These are phyloP conservation scores for Hydrophis major DNA, from an alignment of 2,797 vertebrate species.

Conservation along the genomic window DNA sequence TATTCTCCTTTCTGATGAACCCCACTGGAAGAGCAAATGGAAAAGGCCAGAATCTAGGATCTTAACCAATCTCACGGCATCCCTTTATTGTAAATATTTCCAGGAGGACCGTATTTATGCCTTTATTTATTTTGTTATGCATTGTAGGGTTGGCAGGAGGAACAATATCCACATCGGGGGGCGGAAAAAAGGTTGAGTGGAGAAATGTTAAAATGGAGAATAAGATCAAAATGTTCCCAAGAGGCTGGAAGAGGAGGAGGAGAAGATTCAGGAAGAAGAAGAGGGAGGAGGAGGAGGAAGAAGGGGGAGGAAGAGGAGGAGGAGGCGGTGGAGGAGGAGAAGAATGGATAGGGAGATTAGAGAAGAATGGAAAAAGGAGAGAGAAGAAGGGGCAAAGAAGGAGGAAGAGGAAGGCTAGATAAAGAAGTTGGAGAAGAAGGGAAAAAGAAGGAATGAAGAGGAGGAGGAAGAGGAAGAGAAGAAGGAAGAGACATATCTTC, in stretches of 20 bases:
- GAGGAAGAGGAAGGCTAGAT: neutral
- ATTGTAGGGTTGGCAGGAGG: constrained; percentile 38
- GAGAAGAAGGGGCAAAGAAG: neutral
- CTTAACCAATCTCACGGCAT: constrained; percentile 24
- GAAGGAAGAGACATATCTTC: constrained; percentile 6
- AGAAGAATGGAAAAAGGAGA: no score
- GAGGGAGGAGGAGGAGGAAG: no score
- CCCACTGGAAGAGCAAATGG: neutral
- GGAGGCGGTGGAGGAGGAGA: no score
- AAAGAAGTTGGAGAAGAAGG: no score
- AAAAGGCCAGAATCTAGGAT: constrained; percentile 11
- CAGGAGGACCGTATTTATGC: neutral
- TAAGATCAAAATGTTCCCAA: constrained; percentile 21
- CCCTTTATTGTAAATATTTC: constrained; percentile 2
- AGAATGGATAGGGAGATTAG: no score
- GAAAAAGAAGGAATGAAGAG: neutral
- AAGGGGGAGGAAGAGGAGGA: fast-evolving
- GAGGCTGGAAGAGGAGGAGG: neutral
- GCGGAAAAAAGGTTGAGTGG: constrained; percentile 25
- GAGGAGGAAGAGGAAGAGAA: constrained; percentile 24
- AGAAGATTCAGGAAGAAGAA: neutral
- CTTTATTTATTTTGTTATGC: constrained; percentile 27
- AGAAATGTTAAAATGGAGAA: constrained; percentile 44
- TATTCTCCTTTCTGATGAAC: no score
- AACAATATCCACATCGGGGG: constrained; percentile 15